Evolutionary conservation across 2,113 vertebrate species (phyloP).

Genomic region (Craseonycteris thonglongyai): DNA sequence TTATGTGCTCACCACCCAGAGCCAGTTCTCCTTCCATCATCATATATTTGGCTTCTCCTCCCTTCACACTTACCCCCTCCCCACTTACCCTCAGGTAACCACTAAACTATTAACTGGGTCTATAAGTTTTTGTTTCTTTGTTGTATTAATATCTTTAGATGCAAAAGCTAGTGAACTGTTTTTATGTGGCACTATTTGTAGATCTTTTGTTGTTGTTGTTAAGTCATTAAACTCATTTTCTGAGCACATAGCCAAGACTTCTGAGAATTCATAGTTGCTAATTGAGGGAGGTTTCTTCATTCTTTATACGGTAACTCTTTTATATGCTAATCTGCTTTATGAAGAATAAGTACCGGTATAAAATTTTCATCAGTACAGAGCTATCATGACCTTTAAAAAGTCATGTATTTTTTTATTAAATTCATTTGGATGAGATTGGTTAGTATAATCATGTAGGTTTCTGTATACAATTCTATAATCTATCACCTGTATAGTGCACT

Average conservation of each 20-base stretch:
- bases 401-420: no score
- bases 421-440: no score
- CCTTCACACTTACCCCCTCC: no score
- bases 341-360: background rate
- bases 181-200: background rate
- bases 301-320: background rate
- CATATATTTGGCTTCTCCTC: no score
- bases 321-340: background rate
- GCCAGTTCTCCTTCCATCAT: no score
- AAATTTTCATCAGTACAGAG: background rate
- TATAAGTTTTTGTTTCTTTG: no score
- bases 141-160: background rate
- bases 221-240: background rate
- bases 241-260: background rate
- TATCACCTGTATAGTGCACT: no score
- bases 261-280: background rate
- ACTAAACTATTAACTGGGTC: no score
- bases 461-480: no score
- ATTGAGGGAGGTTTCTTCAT: background rate
- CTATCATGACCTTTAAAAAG: background rate
- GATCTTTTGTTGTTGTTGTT: background rate
- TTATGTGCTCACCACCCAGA: no score
- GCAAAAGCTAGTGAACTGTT: background rate
- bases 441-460: no score
- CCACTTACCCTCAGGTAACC: no score